These are phyloP conservation scores for Epicauta chinensis DNA, from an alignment of 1,140 invertebrate genomes.

Conservation along the genomic window DNA sequence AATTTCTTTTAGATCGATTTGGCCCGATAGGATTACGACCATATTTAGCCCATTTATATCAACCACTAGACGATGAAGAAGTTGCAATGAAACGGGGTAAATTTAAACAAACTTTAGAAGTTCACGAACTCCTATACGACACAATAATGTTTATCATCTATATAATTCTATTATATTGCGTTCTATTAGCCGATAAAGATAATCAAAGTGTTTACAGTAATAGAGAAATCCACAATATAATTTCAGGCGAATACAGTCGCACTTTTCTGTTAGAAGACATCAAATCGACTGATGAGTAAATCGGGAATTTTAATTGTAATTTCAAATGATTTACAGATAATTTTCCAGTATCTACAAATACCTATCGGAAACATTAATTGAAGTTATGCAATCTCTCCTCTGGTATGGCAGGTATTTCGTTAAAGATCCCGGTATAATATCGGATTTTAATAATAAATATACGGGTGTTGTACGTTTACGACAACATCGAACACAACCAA, in stretches of 20 bases:
- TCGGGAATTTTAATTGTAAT: background rate
- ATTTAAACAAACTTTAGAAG: slow-evolving; percentile 1
- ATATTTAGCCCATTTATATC: slow-evolving; percentile 27
- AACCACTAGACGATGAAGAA: slow-evolving; percentile 14
- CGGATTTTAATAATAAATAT: slow-evolving; percentile 28
- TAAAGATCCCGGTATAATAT: slow-evolving; percentile 24
- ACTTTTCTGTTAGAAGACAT: slow-evolving; percentile 3
- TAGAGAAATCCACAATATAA: slow-evolving; percentile 18
- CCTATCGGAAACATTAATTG: slow-evolving; percentile 18
- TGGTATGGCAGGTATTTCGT: slow-evolving; percentile 26
- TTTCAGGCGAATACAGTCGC: slow-evolving; percentile 1
- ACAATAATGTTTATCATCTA: slow-evolving; percentile 29
- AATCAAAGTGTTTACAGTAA: slow-evolving; percentile 12
- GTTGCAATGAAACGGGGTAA: slow-evolving; percentile 6
- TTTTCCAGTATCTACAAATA: slow-evolving; percentile 25
- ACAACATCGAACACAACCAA: slow-evolving; percentile 19
- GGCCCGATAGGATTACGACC: slow-evolving; percentile 23
- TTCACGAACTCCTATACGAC: slow-evolving; percentile 24
- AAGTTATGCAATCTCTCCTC: slow-evolving; percentile 18
- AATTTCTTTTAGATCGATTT: slow-evolving; percentile 5
- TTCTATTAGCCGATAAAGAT: slow-evolving; percentile 26
- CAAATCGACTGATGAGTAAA: slow-evolving; percentile 13
- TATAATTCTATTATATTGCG: slow-evolving; percentile 25
- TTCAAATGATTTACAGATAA: background rate
- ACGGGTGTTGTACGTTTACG: slow-evolving; percentile 24